A percentile compares a stretch with the other conserved stretches of the same genome.
Evolutionary conservation across 2,113 vertebrate species (phyloP).

Genomic region (Menura novaehollandiae): DNA sequence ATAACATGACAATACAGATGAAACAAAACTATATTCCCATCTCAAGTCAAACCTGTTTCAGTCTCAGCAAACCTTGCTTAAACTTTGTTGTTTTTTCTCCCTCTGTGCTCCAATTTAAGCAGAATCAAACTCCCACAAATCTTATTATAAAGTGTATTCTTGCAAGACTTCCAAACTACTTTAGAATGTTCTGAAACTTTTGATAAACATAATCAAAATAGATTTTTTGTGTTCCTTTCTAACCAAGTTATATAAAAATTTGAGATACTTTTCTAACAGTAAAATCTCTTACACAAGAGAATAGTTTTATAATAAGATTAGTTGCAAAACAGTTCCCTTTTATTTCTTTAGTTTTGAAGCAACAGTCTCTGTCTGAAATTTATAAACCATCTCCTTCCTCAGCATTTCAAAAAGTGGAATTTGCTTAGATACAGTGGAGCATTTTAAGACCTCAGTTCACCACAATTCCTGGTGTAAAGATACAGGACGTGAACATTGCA

Average conservation of each 20-base stretch:
- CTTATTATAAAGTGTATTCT: not conserved
- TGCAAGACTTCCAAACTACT: not conserved
- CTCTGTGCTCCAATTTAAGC: not conserved
- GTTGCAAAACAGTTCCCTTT: not conserved
- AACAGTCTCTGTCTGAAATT: not conserved
- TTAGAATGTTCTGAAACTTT: not conserved
- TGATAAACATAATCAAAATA: not conserved
- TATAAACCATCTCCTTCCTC: not conserved
- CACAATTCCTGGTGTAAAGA: not conserved
- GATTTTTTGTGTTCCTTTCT: not conserved
- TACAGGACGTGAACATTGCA: not conserved
- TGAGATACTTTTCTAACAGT: not conserved
- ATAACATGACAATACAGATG: not conserved
- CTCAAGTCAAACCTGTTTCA: not conserved
- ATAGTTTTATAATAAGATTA: not conserved
- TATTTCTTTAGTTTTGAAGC: not conserved
- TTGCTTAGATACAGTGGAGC: not conserved
- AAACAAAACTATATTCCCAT: not conserved
- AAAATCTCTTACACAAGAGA: not conserved
- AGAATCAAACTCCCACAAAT: not conserved
- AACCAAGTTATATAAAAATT: not conserved
- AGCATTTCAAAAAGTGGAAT: not conserved
- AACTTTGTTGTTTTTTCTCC: not conserved
- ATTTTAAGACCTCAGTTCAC: not conserved
- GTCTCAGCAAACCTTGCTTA: not conserved